Base-by-base conservation (phyloP, 2,797 vertebrate species). In the Decapterus maruadsi region DNA sequence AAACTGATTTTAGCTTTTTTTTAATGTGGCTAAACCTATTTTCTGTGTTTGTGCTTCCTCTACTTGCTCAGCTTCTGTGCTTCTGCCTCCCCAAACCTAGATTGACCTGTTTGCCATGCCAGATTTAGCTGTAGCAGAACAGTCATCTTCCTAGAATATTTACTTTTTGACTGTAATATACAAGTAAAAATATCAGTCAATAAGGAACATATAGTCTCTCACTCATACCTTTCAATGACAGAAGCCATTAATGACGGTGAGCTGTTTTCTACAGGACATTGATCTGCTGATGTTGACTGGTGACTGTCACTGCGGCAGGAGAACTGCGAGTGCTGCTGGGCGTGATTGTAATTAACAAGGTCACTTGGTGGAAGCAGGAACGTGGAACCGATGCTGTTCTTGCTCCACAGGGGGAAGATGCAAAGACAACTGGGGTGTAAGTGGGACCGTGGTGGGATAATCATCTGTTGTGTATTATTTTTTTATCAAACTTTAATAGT, bases 401-500 rank as follows among this genome's bases (percentile, higher is more conserved):
- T 46, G 20, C 6, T 19, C 10, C 2, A 29, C 13, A 40, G 3
- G 7, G 17, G 59, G 22, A 38, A n/a, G 12, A 71, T 56, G 26
- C 19, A 57, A 43, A 63, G 43, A 26, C 31, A 58, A 40, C 29
- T 51, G 8, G 11, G 48, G 14, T 70, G 3, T 16, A 16, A 38
- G 42, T 22, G 10, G 14, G 58, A 29, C 20, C 22, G 42, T 22
- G 1, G 36, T 40, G 46, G 6, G 13, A 74, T 42, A 22, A 62
- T 58, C 31, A 60, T 58, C 8, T 65, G 66, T 68, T 45, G 20
- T 19, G 45, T 68, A n/a, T 59, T 61, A 55, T 67, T 50, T 26
- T 67, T 50, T 26, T 26, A 68, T 74, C 43, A 75, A 75, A 63
- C 51, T 51, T 57, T 38, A 74, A 55, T 42, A 9, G 16, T 57